Evolutionary conservation across 2,113 vertebrate species (phyloP).

Genomic region (Pterocles orientalis): DNA sequence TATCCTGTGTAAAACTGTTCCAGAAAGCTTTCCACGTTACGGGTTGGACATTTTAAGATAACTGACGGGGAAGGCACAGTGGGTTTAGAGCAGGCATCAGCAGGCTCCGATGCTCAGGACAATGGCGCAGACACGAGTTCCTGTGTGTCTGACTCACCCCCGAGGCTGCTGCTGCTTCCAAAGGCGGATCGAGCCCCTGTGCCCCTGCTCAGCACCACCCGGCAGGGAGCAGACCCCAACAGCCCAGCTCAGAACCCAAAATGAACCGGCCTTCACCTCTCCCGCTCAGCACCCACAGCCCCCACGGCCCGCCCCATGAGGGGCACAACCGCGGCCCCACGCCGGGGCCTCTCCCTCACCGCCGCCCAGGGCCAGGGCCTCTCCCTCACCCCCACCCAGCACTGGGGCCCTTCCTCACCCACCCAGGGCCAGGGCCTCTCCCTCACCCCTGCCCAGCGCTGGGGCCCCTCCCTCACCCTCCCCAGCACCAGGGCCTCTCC

Average conservation of each 20-base stretch:
- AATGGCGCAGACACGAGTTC: rapidly evolving
- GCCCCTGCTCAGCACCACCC: rapidly evolving
- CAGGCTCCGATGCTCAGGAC: rapidly evolving
- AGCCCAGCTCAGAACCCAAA: not conserved
- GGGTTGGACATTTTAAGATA: not conserved
- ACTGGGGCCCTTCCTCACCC: too few relatives aligned
- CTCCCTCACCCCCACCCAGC: too few relatives aligned
- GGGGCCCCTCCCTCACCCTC: too few relatives aligned
- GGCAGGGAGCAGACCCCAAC: not conserved
- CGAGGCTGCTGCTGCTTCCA: not conserved
- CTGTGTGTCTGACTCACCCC: too few relatives aligned
- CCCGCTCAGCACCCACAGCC: rapidly evolving
- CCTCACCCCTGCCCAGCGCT: too few relatives aligned
- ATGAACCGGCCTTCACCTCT: not conserved
- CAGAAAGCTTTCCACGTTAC: rapidly evolving
- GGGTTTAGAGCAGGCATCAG: not conserved
- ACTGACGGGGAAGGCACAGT: not conserved
- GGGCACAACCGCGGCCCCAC: not conserved
- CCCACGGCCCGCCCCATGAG: not conserved
- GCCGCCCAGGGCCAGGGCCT: too few relatives aligned
- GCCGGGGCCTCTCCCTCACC: too few relatives aligned
- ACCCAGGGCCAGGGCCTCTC: too few relatives aligned
- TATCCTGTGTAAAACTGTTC: not conserved
- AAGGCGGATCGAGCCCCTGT: rapidly evolving
- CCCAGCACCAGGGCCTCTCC: too few relatives aligned